A percentile compares a stretch with the other conserved stretches of the same genome.
phyloP scores from a whole-genome alignment of 2,888 invertebrate species.

The Maniola hyperantus region DNA sequence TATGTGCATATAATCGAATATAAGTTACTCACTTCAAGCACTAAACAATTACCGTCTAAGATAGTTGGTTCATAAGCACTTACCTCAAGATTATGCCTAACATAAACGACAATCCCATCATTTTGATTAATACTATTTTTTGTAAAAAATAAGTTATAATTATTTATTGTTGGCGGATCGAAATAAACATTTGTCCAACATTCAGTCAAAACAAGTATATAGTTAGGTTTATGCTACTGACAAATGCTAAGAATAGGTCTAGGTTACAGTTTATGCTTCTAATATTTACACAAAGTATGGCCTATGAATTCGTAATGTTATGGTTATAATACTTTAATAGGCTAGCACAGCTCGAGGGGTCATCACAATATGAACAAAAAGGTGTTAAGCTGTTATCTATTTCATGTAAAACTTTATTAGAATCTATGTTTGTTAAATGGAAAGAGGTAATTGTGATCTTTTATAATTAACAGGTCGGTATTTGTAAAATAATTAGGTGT shows the following conservation, averaged over 20 bases:
- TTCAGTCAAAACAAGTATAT: background rate
- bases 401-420: too few species aligned
- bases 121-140: conserved; percentile 2
- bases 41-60: background rate
- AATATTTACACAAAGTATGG: background rate
- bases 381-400: background rate
- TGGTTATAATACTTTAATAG: background rate
- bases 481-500: too few species aligned
- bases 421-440: too few species aligned
- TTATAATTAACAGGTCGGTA: too few species aligned
- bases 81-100: background rate
- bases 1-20: conserved; percentile 1
- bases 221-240: background rate
- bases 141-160: background rate
- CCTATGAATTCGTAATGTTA: too few species aligned
- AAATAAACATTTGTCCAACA: conserved; percentile 9
- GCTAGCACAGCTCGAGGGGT: background rate
- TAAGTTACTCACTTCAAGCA: background rate
- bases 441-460: too few species aligned
- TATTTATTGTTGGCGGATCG: conserved; percentile 1
- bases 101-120: conserved; percentile 2
- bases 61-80: background rate
- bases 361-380: background rate
- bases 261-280: conserved; percentile 9
- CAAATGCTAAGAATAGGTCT: background rate